A percentile compares a stretch with the other conserved stretches of the same genome.
These are phyloP conservation scores for Trileptium ribeirensis DNA, from an alignment of 2,888 invertebrate species.

Conservation along the genomic window DNA sequence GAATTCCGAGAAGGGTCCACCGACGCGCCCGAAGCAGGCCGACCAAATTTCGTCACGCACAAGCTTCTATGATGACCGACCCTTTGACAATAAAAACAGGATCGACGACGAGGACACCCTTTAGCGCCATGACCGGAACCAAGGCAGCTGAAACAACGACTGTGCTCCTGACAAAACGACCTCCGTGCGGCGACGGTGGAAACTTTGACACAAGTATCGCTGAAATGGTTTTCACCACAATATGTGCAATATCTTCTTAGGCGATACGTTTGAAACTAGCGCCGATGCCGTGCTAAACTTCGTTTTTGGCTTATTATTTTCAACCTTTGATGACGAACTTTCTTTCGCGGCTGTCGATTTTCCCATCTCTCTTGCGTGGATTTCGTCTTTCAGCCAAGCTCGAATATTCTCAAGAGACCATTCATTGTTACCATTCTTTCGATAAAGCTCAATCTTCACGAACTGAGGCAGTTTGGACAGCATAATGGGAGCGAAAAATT, in stretches of 20 bases:
- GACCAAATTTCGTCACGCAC: not conserved
- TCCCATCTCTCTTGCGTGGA: not conserved
- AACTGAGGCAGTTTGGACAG: constrained; percentile 3
- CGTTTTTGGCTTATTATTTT: not conserved
- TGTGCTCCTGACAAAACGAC: not conserved
- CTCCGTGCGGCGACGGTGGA: not conserved
- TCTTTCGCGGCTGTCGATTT: not conserved
- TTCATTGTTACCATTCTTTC: not conserved
- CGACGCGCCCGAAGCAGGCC: not conserved
- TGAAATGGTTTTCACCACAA: not conserved
- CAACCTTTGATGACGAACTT: not conserved
- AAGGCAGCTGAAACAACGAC: not conserved
- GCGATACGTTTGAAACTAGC: not conserved
- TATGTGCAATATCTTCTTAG: not conserved
- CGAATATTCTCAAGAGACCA: not conserved
- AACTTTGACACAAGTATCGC: not conserved
- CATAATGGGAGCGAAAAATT: not conserved
- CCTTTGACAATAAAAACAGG: not conserved
- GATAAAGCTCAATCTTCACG: not conserved
- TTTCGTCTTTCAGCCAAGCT: not conserved
- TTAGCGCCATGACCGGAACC: not conserved
- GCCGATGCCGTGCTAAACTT: not conserved
- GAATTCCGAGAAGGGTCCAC: not conserved
- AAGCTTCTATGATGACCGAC: not conserved
- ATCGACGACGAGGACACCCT: not conserved